Percentiles rank a stretch among this genome's conserved stretches.
Conservation (phyloP, 2,113 vertebrate species). For the Naja naja region DNA sequence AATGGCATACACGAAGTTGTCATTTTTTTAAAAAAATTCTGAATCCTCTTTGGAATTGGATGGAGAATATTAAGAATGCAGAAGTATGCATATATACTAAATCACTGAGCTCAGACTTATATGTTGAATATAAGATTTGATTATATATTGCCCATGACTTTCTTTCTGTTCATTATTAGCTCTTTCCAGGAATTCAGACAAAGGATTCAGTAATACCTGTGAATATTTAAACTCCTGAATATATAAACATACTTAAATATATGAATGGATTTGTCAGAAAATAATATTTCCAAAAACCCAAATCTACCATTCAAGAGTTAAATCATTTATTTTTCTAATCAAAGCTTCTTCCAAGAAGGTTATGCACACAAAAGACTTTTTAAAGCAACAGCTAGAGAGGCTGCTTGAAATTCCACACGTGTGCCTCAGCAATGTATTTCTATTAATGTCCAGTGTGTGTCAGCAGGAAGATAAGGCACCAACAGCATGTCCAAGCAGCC, state of each 20-base stretch:
- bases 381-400: conserved; percentile 63
- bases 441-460: conserved; percentile 88
- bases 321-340: conserved; percentile 62
- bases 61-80: not conserved
- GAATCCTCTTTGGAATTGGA: not conserved
- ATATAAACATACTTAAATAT: not conserved
- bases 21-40: not conserved
- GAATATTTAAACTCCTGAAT: conserved; percentile 52
- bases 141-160: not conserved
- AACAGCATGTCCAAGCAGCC: conserved; percentile 80
- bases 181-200: conserved; percentile 18
- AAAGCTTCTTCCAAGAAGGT: conserved; percentile 69
- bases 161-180: not conserved
- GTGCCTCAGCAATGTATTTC: conserved; percentile 77
- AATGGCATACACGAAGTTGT: not conserved
- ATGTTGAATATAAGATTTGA: conserved; percentile 13
- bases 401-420: conserved; percentile 82
- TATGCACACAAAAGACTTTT: conserved; percentile 78
- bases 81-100: not conserved
- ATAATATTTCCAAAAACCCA: conserved; percentile 10
- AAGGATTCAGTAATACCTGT: conserved; percentile 24
- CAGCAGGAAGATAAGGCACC: conserved; percentile 83
- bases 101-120: not conserved
- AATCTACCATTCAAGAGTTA: conserved; percentile 59
- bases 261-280: conserved; percentile 30